Percentiles rank a stretch among this genome's conserved stretches.
These are phyloP conservation scores for Platysternon megacephalum DNA, from an alignment of 2,113 vertebrate species.

Conservation along the genomic window DNA sequence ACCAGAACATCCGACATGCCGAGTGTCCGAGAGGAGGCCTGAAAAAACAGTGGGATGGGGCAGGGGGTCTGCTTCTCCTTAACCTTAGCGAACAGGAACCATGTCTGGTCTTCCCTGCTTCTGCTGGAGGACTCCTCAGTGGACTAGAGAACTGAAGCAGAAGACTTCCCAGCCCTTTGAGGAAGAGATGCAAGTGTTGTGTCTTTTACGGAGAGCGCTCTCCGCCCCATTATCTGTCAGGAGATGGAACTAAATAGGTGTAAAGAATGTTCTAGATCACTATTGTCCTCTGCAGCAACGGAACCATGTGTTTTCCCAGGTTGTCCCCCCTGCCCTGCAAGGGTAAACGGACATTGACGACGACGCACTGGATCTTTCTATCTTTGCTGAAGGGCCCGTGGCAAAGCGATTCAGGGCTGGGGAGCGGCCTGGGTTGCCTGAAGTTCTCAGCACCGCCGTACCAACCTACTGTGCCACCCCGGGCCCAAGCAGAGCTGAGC, in stretches of 20 bases:
- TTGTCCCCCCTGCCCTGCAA: not conserved
- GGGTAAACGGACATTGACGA: not conserved
- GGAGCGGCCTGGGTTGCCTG: not conserved
- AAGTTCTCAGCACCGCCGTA: not conserved
- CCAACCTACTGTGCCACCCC: not conserved
- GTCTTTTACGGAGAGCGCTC: not conserved
- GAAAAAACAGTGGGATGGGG: no score
- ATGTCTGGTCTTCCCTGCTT: accelerated
- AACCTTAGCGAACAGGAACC: not conserved
- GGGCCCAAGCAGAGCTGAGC: no score
- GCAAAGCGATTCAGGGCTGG: not conserved
- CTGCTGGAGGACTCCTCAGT: accelerated
- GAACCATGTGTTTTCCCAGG: not conserved
- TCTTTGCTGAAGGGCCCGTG: not conserved
- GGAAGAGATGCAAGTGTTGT: not conserved
- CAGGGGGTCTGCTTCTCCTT: accelerated
- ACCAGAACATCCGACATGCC: not conserved
- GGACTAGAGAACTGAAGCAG: accelerated
- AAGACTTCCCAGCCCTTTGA: not conserved
- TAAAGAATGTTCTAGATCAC: not conserved
- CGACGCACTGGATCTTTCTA: no score
- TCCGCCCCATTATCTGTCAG: accelerated
- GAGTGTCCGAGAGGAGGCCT: not conserved
- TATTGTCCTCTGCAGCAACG: not conserved
- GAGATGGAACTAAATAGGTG: not conserved